phyloP scores from a whole-genome alignment of 2,888 invertebrate genomes.

The Microctonus brassicae region DNA sequence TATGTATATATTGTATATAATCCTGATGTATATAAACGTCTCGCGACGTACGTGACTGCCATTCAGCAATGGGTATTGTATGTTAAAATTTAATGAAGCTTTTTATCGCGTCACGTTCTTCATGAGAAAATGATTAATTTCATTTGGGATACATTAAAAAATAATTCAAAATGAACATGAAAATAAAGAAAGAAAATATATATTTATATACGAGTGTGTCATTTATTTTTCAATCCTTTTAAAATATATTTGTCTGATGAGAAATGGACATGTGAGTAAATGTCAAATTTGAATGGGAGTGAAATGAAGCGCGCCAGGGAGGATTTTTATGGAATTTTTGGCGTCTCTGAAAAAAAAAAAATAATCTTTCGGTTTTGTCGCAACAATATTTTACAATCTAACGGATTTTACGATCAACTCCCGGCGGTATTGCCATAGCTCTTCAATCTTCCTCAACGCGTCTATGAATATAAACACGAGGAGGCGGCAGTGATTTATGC shows the following conservation, averaged over 20 bases:
- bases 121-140: constrained; percentile 12
- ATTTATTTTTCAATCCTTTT: background rate
- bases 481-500: constrained; percentile 64
- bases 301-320: background rate
- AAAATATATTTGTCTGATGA: background rate
- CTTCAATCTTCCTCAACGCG: constrained; percentile 66
- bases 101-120: constrained; percentile 19
- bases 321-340: constrained; percentile 17
- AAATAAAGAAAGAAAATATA: background rate
- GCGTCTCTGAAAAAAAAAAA: background rate
- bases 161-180: background rate
- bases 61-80: constrained; percentile 8
- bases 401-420: constrained; percentile 62
- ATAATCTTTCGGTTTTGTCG: constrained; percentile 37
- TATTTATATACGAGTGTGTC: background rate
- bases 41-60: constrained; percentile 26
- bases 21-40: constrained; percentile 24
- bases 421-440: constrained; percentile 53
- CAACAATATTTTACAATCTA: constrained; percentile 66
- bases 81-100: constrained; percentile 26
- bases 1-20: constrained; percentile 16
- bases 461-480: constrained; percentile 65
- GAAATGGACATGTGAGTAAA: constrained; percentile 14
- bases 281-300: constrained; percentile 11
- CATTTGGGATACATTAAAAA: background rate